Evolutionary conservation across 2,888 invertebrate genomes (phyloP), one percentile per base, ranked within the genome.

Genomic region (Taphrorychus bicolor): DNA sequence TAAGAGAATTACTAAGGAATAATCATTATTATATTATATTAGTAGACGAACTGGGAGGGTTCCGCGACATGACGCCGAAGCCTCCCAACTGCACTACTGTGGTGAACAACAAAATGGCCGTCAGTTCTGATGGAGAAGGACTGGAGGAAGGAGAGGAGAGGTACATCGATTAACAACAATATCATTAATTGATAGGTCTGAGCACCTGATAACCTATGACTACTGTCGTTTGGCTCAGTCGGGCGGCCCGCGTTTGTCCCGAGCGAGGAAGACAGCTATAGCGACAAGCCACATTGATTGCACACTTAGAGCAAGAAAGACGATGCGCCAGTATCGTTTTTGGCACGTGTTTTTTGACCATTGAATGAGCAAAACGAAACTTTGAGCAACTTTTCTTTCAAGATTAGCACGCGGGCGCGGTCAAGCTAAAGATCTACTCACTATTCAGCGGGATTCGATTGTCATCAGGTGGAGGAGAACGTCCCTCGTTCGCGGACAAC

Each of bases 121-220:
- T 77, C 79, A 79, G 77, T 78, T 77, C 75, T 71, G 21, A 23
- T 51, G 45, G n/a, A n/a, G n/a, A n/a, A n/a, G n/a, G n/a, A n/a
- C 11, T 32, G 32, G 32, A 17, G 45, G 14, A 16, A 17, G 45
- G 1, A 1, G 7, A 16, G 19, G 70, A 72, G 73, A 77, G 78
- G 77, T 79, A 79, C 80, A 79, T 78, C 76, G 75, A 79, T 78
- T 78, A 81, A 80, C 77, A 79, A 80, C 79, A 78, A 76, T 57
- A 17, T 51, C 22, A 51, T 78, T 78, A 77, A 80, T 78, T 79
- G 78, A 81, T 78, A 81, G 80, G 77, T 79, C 78, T 81, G 80
- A 80, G 80, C 79, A 81, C 79, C 79, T 79, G 80, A 79, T 78
- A 66, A 78, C 74, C 75, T 77, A 74, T 76, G 75, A 76, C 77